Evolutionary conservation across 2,113 vertebrate genomes (phyloP).

Genomic region (Xerus inauris): DNA sequence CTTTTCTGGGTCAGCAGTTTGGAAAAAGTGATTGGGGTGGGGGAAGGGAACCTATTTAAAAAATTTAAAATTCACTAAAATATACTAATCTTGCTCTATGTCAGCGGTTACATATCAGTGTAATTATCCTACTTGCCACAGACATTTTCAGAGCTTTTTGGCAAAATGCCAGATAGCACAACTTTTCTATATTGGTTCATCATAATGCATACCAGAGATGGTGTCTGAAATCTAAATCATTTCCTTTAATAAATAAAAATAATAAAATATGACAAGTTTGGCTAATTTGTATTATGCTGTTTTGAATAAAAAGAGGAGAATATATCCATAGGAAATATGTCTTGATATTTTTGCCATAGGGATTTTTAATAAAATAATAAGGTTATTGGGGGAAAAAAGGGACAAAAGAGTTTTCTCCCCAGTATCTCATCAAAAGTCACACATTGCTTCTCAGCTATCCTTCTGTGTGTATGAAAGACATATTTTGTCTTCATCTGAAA

Average conservation of each 20-base stretch:
- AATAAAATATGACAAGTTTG: constrained; percentile 28
- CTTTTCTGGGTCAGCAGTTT: neutral
- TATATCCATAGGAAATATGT: neutral
- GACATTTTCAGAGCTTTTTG: neutral
- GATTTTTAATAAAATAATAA: neutral
- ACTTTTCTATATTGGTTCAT: neutral
- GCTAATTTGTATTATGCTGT: constrained; percentile 56
- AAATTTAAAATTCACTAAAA: neutral
- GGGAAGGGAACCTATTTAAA: neutral
- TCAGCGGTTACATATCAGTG: neutral
- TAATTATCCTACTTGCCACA: neutral
- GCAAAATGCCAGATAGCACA: neutral
- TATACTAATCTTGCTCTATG: neutral
- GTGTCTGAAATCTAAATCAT: neutral
- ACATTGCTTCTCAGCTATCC: neutral
- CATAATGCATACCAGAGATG: neutral
- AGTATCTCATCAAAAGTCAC: neutral
- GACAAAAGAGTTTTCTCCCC: neutral
- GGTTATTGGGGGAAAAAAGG: neutral
- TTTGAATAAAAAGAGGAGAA: neutral
- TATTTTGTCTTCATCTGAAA: constrained; percentile 17
- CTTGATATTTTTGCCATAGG: neutral
- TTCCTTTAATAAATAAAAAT: constrained; percentile 17
- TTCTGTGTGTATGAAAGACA: neutral
- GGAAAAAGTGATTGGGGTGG: neutral